These are phyloP conservation scores for Nyctalus aviator DNA, from an alignment of 2,797 vertebrate genomes.

Conservation along the genomic window DNA sequence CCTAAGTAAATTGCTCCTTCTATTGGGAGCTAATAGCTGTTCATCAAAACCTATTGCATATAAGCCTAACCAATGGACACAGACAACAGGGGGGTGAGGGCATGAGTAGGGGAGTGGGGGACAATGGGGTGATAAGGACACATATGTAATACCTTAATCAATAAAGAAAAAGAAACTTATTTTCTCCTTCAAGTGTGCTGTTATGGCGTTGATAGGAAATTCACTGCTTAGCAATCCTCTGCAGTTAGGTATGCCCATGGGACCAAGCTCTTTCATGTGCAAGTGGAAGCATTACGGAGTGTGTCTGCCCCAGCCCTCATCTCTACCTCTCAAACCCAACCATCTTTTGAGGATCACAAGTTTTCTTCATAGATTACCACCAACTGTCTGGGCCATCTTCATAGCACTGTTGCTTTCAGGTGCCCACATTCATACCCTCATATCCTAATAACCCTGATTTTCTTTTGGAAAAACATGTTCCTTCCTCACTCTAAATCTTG, in stretches of 20 bases:
- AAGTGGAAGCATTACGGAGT: background rate
- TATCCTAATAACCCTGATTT: background rate
- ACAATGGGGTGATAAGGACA: no score
- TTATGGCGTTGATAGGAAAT: background rate
- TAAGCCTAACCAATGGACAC: no score
- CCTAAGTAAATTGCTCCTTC: background rate
- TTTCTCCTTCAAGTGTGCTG: background rate
- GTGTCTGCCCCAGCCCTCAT: background rate
- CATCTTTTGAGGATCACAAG: background rate
- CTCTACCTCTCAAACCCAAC: background rate
- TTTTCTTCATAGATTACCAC: background rate
- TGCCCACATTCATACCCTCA: background rate
- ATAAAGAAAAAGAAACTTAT: background rate
- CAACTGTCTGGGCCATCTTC: background rate
- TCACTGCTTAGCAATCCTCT: accelerated
- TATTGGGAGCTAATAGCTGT: background rate
- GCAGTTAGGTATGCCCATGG: background rate
- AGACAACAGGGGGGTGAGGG: no score
- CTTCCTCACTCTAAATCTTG: background rate
- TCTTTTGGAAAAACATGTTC: background rate
- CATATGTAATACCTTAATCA: no score
- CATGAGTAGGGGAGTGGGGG: no score
- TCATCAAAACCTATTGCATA: background rate
- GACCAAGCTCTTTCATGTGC: background rate
- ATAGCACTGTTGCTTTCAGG: background rate